Evolutionary conservation across 2,888 invertebrate species (phyloP).

Genomic region (Incurvaria masculella): DNA sequence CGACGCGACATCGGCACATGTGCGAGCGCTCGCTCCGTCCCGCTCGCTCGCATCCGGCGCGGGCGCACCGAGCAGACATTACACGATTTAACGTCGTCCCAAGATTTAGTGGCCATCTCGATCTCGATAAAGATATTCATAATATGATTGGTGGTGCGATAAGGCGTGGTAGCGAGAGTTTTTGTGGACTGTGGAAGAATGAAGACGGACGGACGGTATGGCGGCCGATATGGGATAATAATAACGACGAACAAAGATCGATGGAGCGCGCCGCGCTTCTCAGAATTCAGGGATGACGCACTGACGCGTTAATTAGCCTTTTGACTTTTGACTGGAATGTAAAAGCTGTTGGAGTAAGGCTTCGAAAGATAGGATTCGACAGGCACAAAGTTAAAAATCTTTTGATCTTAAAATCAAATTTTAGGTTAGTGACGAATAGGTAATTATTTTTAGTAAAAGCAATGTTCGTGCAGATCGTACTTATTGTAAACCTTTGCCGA

Average conservation of each 20-base stretch:
- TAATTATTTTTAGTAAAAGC: too few relatives aligned
- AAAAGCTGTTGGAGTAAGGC: too few relatives aligned
- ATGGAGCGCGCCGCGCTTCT: constrained; percentile 19
- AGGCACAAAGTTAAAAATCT: too few relatives aligned
- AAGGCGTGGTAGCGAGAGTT: constrained; percentile 30
- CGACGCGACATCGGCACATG: constrained; percentile 34
- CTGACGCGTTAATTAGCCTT: neutral
- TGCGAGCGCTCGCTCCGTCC: constrained; percentile 15
- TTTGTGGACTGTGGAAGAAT: constrained; percentile 26
- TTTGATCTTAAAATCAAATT: too few relatives aligned
- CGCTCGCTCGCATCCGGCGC: neutral
- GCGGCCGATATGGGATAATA: constrained; percentile 21
- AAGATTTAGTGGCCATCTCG: neutral
- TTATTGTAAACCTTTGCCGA: too few relatives aligned
- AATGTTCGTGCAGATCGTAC: too few relatives aligned
- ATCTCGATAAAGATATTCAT: constrained; percentile 26
- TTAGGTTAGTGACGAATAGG: too few relatives aligned
- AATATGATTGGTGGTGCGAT: constrained; percentile 30
- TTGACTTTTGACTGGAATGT: too few relatives aligned
- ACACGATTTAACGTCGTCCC: neutral
- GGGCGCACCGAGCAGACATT: too few relatives aligned
- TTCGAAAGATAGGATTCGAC: too few relatives aligned
- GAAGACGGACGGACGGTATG: neutral
- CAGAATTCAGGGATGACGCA: neutral
- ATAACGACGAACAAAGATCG: constrained; percentile 32